Evolutionary conservation across 2,888 invertebrate genomes (phyloP), one percentile per base, ranked within the genome.

Genomic region (Syrphus vitripennis): DNA sequence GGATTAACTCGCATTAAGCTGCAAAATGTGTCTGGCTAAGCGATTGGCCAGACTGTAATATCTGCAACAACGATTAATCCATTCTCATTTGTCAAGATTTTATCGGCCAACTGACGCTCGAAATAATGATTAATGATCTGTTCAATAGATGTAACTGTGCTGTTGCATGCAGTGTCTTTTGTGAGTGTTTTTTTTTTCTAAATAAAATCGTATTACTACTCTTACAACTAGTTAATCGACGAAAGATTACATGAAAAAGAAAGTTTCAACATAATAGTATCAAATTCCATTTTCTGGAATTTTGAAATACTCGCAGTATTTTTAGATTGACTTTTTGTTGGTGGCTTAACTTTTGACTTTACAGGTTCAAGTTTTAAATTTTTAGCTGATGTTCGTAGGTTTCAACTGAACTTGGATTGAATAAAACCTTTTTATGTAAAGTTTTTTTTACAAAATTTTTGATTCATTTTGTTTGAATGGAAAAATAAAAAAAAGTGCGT

Each of bases 21-120:
- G 83, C 74, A 72, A n/a, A n/a, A 59, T 77, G 59, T 71, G 53
- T 72, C 34, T 45, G 53, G 19, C 12, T 12, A 26, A 31, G n/a
- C 55, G 45, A 83, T 74, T 70, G 37, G 37, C 21, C 40, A 37
- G 69, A 63, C 55, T 29, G 21, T 79, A 69, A 69, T 83, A 57
- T 74, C 79, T 65, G 65, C 40, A 74, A 42, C 40, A 74, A 42
- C 75, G 79, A 75, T 83, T 70, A 79, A 79, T 83, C 80, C 75
- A 75, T 79, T 83, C 83, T 83, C 75, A 83, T 83, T 83, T 83
- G 79, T 83, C 79, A 83, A 79, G 79, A 79, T 83, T 71, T 75
- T 70, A 83, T 83, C 83, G 70, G 50, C 26, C 70, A 71, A 57
- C 83, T 70, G 83, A 70, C 79, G 75, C 83, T 79, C 65, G 74